These are phyloP conservation scores for Magallana angulata DNA, from an alignment of 1,140 invertebrate genomes.

Conservation along the genomic window DNA sequence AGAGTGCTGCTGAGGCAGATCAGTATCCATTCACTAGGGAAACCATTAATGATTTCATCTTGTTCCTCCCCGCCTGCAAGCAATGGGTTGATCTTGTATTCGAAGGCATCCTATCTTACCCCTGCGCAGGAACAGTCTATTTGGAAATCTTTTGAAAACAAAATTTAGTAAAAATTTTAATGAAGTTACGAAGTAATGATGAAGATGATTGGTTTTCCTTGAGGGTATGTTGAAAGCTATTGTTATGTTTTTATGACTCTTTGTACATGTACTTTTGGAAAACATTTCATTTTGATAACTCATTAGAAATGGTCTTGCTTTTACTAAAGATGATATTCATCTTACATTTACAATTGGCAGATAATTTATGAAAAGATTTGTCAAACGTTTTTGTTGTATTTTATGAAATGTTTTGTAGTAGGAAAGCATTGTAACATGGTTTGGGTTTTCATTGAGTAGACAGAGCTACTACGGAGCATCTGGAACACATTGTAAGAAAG, in stretches of 20 bases:
- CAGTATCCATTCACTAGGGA: neutral
- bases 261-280: too few relatives aligned
- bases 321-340: too few relatives aligned
- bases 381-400: too few relatives aligned
- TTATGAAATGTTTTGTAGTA: too few relatives aligned
- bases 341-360: too few relatives aligned
- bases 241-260: too few relatives aligned
- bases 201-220: neutral
- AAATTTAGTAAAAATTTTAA: neutral
- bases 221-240: too few relatives aligned
- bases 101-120: neutral
- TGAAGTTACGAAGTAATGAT: neutral
- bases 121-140: neutral
- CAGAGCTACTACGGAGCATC: neutral
- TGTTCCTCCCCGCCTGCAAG: slow-evolving; percentile 22
- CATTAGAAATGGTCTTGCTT: too few relatives aligned
- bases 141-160: neutral
- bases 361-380: too few relatives aligned
- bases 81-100: neutral
- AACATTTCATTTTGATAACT: too few relatives aligned
- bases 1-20: slow-evolving; percentile 1
- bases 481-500: neutral
- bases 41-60: slow-evolving; percentile 25
- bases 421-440: too few relatives aligned
- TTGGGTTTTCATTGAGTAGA: too few relatives aligned